Conservation (phyloP, 1,140 invertebrate species). For the Himalopsyche phryganea region DNA sequence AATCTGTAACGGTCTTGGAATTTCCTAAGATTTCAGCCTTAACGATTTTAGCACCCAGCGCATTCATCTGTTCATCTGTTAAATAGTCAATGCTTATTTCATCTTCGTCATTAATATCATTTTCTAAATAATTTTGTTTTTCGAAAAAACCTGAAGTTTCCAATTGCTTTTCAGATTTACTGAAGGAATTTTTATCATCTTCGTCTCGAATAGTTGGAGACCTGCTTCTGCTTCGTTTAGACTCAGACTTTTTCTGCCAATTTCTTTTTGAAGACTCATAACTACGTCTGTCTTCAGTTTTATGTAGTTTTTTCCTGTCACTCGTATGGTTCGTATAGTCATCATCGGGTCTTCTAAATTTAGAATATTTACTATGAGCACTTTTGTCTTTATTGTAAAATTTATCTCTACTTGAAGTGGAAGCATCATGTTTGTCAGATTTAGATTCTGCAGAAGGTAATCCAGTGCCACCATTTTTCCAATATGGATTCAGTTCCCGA, state of each 20-base stretch:
- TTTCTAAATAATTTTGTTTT: too few relatives aligned
- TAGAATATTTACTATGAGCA: constrained; percentile 25
- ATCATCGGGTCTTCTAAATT: constrained; percentile 44
- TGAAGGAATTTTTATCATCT: constrained; percentile 37
- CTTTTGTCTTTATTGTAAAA: neutral
- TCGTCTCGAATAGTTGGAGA: constrained; percentile 27
- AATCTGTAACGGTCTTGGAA: constrained; percentile 59
- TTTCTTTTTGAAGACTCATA: constrained; percentile 19
- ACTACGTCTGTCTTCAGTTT: constrained; percentile 22
- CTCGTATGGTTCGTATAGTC: constrained; percentile 33
- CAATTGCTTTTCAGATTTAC: constrained; percentile 7
- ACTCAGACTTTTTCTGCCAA: constrained; percentile 26
- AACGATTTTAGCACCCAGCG: constrained; percentile 79
- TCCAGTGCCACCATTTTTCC: constrained; percentile 84
- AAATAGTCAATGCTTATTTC: constrained; percentile 42
- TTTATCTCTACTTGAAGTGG: neutral
- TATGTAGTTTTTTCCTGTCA: constrained; percentile 8
- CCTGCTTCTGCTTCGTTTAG: neutral
- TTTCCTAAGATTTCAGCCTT: constrained; percentile 91
- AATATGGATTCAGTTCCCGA: constrained; percentile 88
- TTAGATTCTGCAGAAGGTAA: constrained; percentile 54
- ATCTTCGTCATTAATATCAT: too few relatives aligned
- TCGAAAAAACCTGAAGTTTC: neutral
- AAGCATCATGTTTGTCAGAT: neutral
- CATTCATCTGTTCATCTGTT: constrained; percentile 82